Evolutionary conservation across 1,140 invertebrate species (phyloP), one percentile per base, ranked within the genome.

Genomic region (Pachyrhynchus sulphureomaculatus): DNA sequence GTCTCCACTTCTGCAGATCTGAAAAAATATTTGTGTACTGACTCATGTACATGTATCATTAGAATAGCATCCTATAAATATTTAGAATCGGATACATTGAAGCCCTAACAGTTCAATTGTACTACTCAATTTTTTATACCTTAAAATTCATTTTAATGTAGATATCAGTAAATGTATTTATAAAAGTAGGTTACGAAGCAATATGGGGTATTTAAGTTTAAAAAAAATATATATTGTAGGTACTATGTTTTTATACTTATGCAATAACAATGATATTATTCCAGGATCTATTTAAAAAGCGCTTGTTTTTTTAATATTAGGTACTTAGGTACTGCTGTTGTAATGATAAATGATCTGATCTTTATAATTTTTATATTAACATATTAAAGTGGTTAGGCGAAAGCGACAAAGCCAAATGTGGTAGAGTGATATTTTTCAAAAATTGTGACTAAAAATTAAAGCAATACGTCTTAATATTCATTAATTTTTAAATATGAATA

Each of bases 381-480:
- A 23, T 33, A 49, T 56, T 41, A 23, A 44, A 44, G 41, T 56
- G 54, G n/a, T 26, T 18, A 21, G 33, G 42, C 54, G 26, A 45
- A 57, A 51, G 34, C 13, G 13, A 57, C n/a, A 34, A 66, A 72
- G 71, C 74, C 72, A 75, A 70, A 70, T 65, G 60, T 66, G 72
- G 71, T 76, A 78, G 75, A 80, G 81, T 83, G 81, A 84, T 84
- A 84, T 83, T 82, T 83, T 83, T 82, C 79, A 26, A 62, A 34
- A 52, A 60, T 82, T 83, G 81, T 83, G 82, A 83, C 80, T 82
- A 76, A 73, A 64, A 83, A 81, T 80, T 75, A 78, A 83, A 84
- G 82, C 82, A 84, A 84, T 84, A 84, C 82, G 79, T 81, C 80
- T 82, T 80, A 78, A 77, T 82, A 79, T 82, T 81, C 80, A 70